Percentiles rank a stretch among this genome's conserved stretches.
Conservation (phyloP, 2,797 vertebrate species). For the Pipistrellus pygmaeus region DNA sequence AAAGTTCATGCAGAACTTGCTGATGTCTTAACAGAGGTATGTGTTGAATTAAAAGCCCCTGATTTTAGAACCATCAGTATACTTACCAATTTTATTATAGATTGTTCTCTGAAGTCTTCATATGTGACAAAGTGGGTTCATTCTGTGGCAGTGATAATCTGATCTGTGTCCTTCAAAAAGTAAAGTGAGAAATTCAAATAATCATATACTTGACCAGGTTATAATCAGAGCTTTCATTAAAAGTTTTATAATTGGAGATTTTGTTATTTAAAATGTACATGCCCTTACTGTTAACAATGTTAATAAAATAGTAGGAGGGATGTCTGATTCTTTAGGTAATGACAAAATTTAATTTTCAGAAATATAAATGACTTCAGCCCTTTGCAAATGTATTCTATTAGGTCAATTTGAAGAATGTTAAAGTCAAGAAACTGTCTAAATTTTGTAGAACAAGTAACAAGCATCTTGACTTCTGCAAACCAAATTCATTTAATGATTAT, state of each 20-base stretch:
- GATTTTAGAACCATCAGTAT: background rate
- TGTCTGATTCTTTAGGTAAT: background rate
- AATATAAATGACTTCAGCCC: background rate
- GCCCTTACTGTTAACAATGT: background rate
- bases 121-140: background rate
- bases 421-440: background rate
- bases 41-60: conserved; percentile 15
- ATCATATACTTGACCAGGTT: background rate
- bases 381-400: background rate
- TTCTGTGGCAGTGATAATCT: background rate
- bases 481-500: background rate
- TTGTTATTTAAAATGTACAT: background rate
- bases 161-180: background rate
- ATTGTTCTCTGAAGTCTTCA: background rate
- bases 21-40: conserved; percentile 96
- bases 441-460: background rate
- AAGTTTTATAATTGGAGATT: background rate
- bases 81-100: background rate
- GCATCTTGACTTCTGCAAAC: background rate
- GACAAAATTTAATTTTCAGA: background rate
- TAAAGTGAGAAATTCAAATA: background rate
- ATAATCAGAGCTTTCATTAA: background rate
- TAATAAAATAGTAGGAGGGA: background rate
- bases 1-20: conserved; percentile 96
- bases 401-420: background rate